A percentile compares a stretch with the other conserved stretches of the same genome.
These are phyloP conservation scores for Mus spretus DNA, from an alignment of 2,797 vertebrate species.

Conservation along the genomic window DNA sequence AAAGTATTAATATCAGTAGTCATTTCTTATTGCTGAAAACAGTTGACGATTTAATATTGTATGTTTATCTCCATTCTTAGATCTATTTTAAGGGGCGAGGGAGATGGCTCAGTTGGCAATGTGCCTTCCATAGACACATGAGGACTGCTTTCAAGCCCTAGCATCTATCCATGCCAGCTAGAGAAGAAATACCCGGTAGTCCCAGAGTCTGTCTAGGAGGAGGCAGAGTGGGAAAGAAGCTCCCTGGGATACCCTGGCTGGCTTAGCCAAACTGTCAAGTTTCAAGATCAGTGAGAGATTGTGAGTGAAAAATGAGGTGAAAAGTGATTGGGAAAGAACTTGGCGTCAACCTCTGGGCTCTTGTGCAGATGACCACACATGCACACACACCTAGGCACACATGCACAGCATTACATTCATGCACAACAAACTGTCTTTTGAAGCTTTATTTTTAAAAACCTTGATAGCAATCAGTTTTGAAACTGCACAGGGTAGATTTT, in stretches of 20 bases:
- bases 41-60: neutral
- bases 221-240: neutral
- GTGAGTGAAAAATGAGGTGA: neutral
- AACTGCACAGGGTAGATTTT: neutral
- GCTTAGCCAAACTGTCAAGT: neutral
- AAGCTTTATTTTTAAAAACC: neutral
- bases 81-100: neutral
- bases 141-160: neutral
- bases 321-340: neutral
- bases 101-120: neutral
- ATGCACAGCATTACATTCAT: neutral
- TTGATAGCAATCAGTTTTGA: neutral
- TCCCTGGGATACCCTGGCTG: neutral
- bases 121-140: neutral
- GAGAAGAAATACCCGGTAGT: neutral
- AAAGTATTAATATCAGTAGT: slow-evolving; percentile 2
- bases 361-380: neutral
- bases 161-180: neutral
- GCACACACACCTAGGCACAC: neutral
- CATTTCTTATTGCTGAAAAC: slow-evolving; percentile 29
- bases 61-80: neutral
- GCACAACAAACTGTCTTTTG: neutral
- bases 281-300: neutral
- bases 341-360: neutral
- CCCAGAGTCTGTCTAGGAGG: neutral